phyloP scores from a whole-genome alignment of 2,113 vertebrate genomes.

The Sigmodon hispidus region DNA sequence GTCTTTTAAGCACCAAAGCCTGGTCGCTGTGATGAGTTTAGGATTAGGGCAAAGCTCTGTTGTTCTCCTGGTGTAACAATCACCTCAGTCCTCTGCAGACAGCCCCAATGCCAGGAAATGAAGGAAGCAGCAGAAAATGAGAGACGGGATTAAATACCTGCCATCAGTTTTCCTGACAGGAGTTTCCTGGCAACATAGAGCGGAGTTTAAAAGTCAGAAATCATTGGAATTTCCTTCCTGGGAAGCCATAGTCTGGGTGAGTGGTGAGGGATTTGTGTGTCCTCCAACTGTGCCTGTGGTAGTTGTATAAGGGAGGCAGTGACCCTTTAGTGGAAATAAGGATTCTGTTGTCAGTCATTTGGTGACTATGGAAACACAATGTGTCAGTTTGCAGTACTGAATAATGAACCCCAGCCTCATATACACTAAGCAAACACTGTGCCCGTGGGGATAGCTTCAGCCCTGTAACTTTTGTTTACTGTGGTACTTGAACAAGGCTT shows the following conservation, averaged over 20 bases:
- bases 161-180: background rate
- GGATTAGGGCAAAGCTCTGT: rapidly evolving
- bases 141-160: background rate
- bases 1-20: background rate
- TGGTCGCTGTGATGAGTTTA: background rate
- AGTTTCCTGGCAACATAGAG: background rate
- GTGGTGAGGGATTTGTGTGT: background rate
- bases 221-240: background rate
- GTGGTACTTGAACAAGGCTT: background rate
- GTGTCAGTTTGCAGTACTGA: background rate
- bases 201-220: background rate
- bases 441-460: background rate
- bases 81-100: background rate
- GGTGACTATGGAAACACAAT: background rate
- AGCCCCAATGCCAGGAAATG: background rate
- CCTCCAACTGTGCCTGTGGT: background rate
- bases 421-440: background rate
- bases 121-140: background rate
- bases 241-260: background rate
- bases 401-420: background rate
- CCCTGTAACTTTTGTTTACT: background rate
- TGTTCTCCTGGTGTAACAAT: background rate
- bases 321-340: background rate
- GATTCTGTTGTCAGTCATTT: background rate
- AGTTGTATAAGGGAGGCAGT: background rate